Conservation (phyloP, 2,113 vertebrate genomes). For the Gambusia affinis region DNA sequence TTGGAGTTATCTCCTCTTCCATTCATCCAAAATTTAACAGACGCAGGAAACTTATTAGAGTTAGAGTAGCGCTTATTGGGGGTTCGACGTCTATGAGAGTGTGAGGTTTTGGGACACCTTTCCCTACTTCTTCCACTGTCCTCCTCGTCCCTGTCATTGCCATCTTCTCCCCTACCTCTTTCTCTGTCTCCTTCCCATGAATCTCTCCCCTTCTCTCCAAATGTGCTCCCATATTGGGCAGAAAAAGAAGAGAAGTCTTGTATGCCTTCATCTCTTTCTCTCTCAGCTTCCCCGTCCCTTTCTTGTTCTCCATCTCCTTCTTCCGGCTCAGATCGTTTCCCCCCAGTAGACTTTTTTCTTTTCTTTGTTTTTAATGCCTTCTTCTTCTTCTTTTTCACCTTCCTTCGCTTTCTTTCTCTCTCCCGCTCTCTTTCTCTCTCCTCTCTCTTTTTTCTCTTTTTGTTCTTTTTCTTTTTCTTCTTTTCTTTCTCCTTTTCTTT, state of each 20-base stretch:
- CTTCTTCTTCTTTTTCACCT: conserved; percentile 83
- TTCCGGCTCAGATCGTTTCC: conserved; percentile 79
- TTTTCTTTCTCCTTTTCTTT: conserved; percentile 82
- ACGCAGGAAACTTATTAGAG: conserved; percentile 82
- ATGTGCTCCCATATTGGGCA: conserved; percentile 74
- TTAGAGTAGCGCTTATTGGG: conserved; percentile 79
- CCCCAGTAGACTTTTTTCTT: conserved; percentile 74
- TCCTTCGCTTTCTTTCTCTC: conserved; percentile 79
- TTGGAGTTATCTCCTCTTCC: conserved; percentile 70
- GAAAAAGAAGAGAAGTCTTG: conserved; percentile 81
- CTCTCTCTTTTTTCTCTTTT: conserved; percentile 82
- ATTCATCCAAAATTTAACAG: conserved; percentile 83
- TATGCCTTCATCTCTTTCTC: conserved; percentile 74
- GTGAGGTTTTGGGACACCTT: conserved; percentile 72
- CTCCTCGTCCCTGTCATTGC: conserved; percentile 76
- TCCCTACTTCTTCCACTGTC: conserved; percentile 73
- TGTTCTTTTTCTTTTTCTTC: conserved; percentile 83
- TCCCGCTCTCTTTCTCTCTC: conserved; percentile 80
- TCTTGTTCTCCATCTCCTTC: conserved; percentile 80
- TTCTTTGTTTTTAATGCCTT: conserved; percentile 81
- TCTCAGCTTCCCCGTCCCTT: conserved; percentile 78
- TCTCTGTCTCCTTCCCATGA: conserved; percentile 80
- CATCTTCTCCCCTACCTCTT: conserved; percentile 70
- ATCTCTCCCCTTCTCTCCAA: conserved; percentile 77
- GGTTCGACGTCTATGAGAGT: conserved; percentile 65